Conservation (phyloP, 2,113 vertebrate species). For the Rhinoderma darwinii region DNA sequence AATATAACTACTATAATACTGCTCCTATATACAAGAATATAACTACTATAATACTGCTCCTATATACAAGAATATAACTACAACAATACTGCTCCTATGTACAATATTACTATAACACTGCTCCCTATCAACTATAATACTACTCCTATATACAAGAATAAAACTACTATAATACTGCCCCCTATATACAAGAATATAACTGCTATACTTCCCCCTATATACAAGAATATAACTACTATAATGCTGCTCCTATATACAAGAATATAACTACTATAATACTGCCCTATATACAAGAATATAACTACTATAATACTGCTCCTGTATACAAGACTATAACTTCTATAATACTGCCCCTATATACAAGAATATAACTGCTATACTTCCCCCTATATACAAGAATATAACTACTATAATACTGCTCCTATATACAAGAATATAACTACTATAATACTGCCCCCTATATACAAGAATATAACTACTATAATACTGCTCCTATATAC, state of each 20-base stretch:
- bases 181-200: too few species aligned
- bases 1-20: too few species aligned
- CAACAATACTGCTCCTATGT: not conserved
- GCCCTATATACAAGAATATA: not conserved
- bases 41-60: too few species aligned
- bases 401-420: conserved; percentile 5
- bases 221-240: not conserved
- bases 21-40: too few species aligned
- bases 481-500: not conserved
- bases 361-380: not conserved
- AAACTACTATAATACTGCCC: conserved; percentile 1
- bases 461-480: conserved; percentile 2
- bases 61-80: too few species aligned
- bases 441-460: not conserved
- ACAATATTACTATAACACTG: conserved; percentile 6
- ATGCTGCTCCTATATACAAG: not conserved
- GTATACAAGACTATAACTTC: too few species aligned
- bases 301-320: not conserved
- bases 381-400: not conserved
- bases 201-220: too few species aligned
- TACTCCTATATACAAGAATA: not conserved
- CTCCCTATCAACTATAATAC: not conserved
- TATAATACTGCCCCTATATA: too few species aligned
- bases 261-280: not conserved
- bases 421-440: conserved; percentile 1